Percentiles rank a stretch among this genome's conserved stretches.
Evolutionary conservation across 2,797 vertebrate species (phyloP).

Genomic region (Myotis daubentonii): DNA sequence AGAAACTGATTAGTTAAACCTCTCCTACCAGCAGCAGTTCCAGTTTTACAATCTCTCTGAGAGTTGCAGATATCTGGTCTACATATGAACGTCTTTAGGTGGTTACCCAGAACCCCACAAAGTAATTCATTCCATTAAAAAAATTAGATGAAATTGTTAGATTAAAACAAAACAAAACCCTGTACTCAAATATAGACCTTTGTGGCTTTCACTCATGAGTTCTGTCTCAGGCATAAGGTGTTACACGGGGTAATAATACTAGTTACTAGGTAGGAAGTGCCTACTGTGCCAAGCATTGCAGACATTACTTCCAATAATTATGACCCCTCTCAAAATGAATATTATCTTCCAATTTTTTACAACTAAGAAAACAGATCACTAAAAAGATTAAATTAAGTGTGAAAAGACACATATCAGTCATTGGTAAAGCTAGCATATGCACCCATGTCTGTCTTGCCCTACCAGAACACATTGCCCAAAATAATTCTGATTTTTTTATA

Average conservation of each 20-base stretch:
- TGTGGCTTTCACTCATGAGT: neutral
- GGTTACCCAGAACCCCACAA: neutral
- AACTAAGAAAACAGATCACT: neutral
- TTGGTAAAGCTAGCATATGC: neutral
- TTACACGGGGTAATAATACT: neutral
- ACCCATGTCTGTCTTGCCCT: neutral
- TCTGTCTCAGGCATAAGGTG: neutral
- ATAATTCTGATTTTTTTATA: neutral
- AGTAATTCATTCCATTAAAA: neutral
- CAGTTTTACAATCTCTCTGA: neutral
- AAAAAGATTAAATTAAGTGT: neutral
- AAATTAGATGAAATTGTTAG: neutral
- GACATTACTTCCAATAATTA: neutral
- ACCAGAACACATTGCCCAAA: neutral
- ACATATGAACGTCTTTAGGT: neutral
- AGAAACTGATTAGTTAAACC: neutral
- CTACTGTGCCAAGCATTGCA: neutral
- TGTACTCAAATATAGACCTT: neutral
- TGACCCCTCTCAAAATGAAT: neutral
- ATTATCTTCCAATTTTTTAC: neutral
- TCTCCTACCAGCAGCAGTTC: neutral
- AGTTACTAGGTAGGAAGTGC: neutral
- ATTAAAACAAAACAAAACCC: neutral
- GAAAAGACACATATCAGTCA: neutral
- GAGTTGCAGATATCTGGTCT: neutral